Evolutionary conservation across 1,140 invertebrate genomes (phyloP), one percentile per base, ranked within the genome.

Genomic region (Phymorhynchus buccinoides): DNA sequence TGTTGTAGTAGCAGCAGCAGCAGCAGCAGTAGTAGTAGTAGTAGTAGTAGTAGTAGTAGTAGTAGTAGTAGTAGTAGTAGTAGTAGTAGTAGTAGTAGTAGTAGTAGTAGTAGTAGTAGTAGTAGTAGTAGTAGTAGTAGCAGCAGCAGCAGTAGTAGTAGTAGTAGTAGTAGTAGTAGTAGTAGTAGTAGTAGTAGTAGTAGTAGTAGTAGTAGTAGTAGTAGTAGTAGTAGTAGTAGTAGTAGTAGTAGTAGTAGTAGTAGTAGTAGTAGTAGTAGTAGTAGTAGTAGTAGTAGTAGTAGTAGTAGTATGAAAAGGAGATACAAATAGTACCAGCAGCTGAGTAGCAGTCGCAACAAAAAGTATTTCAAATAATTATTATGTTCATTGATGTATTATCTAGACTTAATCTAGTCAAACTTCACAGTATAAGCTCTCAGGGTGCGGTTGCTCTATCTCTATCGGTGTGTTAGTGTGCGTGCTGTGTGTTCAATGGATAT

Each of bases 261-360:
- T 4, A 1, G 66, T 1, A 68, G 66, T 1, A 68, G 66, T 68
- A 68, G 66, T 4, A 68, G 66, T 32, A 68, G 66, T 68, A 68
- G 66, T 68, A 68, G 66, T 4, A 68, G 66, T 68, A 68, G 66
- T 2, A 68, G 66, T n/a, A n/a, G n/a, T n/a, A n/a, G n/a, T n/a
- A n/a, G n/a, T n/a, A n/a, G n/a, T n/a, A n/a, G n/a, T n/a, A 68
- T 2, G 66, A 68, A 1, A 4, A 68, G 32, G 66, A 68, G 32
- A 4, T 68, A 66, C n/a, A n/a, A n/a, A n/a, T n/a, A n/a, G n/a
- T n/a, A n/a, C n/a, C n/a, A n/a, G n/a, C n/a, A n/a, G n/a, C n/a
- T n/a, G n/a, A n/a, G n/a, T n/a, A n/a, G n/a, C n/a, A n/a, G n/a
- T n/a, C n/a, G n/a, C n/a, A n/a, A n/a, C n/a, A n/a, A n/a, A n/a